Evolutionary conservation across 2,888 invertebrate species (phyloP).

Genomic region (Heteromurus nitidus): DNA sequence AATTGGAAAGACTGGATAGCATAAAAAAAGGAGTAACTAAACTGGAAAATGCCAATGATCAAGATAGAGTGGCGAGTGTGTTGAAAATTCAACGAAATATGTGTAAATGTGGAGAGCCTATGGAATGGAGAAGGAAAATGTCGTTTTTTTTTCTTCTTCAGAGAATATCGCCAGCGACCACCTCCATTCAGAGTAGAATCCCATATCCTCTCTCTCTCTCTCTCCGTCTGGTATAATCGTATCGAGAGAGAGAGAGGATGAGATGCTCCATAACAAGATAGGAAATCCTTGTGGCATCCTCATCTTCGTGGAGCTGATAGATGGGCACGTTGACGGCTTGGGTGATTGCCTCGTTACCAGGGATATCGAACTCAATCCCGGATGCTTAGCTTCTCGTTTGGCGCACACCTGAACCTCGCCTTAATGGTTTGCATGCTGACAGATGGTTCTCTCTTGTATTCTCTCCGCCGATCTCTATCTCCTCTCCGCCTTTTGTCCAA

Average conservation of each 20-base stretch:
- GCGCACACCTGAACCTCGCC: slow-evolving; percentile 73
- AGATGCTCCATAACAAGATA: slow-evolving; percentile 27
- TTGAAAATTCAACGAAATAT: too few relatives aligned
- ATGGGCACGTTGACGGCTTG: slow-evolving; percentile 74
- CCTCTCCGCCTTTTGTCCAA: slow-evolving; percentile 52
- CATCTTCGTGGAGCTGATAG: slow-evolving; percentile 73
- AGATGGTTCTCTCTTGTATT: slow-evolving; percentile 68
- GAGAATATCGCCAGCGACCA: slow-evolving; percentile 22
- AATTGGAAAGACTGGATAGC: too few relatives aligned
- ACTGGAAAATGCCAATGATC: slow-evolving; percentile 50
- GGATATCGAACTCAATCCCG: slow-evolving; percentile 74
- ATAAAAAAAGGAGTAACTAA: too few relatives aligned
- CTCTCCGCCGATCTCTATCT: slow-evolving; percentile 60
- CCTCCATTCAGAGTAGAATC: too few relatives aligned
- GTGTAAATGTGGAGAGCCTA: slow-evolving; percentile 8
- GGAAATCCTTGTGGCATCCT: slow-evolving; percentile 43
- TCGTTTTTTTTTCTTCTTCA: too few relatives aligned
- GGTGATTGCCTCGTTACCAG: slow-evolving; percentile 74
- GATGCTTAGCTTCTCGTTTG: slow-evolving; percentile 73
- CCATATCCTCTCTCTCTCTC: neutral
- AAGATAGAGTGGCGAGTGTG: slow-evolving; percentile 44
- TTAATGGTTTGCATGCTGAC: slow-evolving; percentile 72
- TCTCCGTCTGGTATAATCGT: too few relatives aligned
- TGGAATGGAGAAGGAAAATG: neutral
- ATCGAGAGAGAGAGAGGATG: too few relatives aligned